Evolutionary conservation across 2,797 vertebrate genomes (phyloP), one percentile per base, ranked within the genome.

Genomic region (Sus cebifrons): DNA sequence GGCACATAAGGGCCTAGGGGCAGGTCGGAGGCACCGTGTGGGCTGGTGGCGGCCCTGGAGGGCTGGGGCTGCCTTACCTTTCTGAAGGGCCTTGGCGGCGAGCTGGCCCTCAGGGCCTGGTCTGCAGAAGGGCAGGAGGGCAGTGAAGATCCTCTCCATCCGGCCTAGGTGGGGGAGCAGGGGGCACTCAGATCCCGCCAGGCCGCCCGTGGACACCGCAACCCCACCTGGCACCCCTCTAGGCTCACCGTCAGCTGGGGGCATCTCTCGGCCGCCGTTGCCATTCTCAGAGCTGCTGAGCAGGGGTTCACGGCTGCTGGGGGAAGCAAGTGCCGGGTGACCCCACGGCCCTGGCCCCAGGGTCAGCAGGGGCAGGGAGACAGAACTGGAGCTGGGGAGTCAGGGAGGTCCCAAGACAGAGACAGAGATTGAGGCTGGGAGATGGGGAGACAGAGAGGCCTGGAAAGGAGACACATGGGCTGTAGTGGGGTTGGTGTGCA

Each of bases 201-300:
- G n/a, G 56, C 14, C 21, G 44, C 78, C 65, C 10, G 10, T 0
- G 12, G 54, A 62, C 9, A 5, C 60, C 2, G 40, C 0, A 0
- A 23, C 56, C 36, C 12, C 1, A 17, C 11, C 3, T 1, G 0
- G 1, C 0, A 0, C 1, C 78, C 67, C 13, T 18, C 52, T 1
- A 29, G 65, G 52, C 97, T 98, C 88, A 98, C 98, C 97, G 0
- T 98, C 98, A 5, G 82, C 84, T 0, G 78, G 91, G 25, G 96
- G 88, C 3, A 96, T 49, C 67, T 98, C 98, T 83, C 99, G 99
- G 91, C 99, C 94, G 23, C 97, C 68, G 3, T 86, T 97, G 62
- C 99, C 99, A 0, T 99, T 99, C 95, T 99, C 99, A 0, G 98
- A 98, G 5, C 98, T 99, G 93, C 99, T 99, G 56, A 98, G 97